Evolutionary conservation across 1,140 invertebrate genomes (phyloP).

Genomic region (Adelges cooleyi): DNA sequence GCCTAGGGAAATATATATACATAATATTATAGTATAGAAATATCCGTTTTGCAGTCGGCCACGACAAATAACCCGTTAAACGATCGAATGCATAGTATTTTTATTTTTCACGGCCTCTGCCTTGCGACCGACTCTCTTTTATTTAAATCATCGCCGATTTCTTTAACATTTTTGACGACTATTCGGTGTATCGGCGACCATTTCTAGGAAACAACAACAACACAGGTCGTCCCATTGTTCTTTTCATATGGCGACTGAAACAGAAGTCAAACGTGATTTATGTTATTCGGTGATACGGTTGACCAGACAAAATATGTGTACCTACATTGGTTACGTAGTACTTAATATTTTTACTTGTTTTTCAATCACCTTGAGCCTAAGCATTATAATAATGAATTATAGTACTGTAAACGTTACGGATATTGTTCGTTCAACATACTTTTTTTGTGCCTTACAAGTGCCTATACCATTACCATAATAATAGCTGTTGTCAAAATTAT

Average conservation of each 20-base stretch:
- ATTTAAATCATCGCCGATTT: background rate
- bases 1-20: background rate
- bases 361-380: background rate
- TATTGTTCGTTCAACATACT: too few species aligned
- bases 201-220: conserved; percentile 9
- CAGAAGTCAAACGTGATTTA: conserved; percentile 9
- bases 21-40: background rate
- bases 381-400: too few species aligned
- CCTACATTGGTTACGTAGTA: background rate
- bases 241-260: background rate
- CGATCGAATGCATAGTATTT: background rate
- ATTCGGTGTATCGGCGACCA: background rate
- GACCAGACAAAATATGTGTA: background rate
- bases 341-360: background rate
- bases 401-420: too few species aligned
- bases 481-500: too few species aligned
- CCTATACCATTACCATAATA: too few species aligned
- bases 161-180: background rate
- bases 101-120: background rate
- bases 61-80: conserved; percentile 17
- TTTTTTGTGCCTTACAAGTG: too few species aligned
- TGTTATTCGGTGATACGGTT: conserved; percentile 13
- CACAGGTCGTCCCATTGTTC: conserved; percentile 10
- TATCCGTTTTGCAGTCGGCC: background rate
- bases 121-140: background rate